These are phyloP conservation scores for Spicauda simplicius DNA, from an alignment of 2,888 invertebrate genomes.

Conservation along the genomic window DNA sequence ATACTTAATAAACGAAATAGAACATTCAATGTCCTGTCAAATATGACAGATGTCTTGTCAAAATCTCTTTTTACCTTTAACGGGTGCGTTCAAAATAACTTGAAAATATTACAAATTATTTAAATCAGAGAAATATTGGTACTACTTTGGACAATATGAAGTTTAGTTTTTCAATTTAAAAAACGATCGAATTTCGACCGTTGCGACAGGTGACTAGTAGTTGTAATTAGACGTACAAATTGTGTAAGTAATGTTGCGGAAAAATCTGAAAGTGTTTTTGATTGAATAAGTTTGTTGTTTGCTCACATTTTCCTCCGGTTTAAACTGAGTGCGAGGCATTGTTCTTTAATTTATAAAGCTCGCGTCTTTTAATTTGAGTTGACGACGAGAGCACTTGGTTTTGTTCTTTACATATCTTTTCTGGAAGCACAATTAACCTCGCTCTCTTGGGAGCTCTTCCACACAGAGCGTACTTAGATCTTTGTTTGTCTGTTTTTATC, in stretches of 20 bases:
- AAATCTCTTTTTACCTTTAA: no score
- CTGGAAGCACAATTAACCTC: slow-evolving; percentile 11
- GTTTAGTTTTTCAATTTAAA: no score
- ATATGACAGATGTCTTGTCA: no score
- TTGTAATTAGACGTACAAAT: not conserved
- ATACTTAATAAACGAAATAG: no score
- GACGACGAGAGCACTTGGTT: not conserved
- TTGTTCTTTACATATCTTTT: slow-evolving; percentile 13
- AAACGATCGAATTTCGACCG: no score
- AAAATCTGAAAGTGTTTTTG: not conserved
- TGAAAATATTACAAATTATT: no score
- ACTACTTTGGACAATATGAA: no score
- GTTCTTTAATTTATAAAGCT: slow-evolving; percentile 5
- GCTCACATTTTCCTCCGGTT: not conserved
- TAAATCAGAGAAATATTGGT: no score
- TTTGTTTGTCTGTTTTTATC: slow-evolving; percentile 9
- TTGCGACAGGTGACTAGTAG: no score
- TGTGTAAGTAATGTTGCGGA: not conserved
- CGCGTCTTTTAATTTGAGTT: slow-evolving; percentile 14
- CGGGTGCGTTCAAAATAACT: no score
- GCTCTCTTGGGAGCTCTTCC: not conserved
- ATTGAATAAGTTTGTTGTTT: not conserved
- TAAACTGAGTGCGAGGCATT: not conserved
- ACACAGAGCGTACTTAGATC: not conserved
- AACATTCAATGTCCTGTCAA: no score